Conservation (phyloP, 2,113 vertebrate genomes). For the Silurus glanis region DNA sequence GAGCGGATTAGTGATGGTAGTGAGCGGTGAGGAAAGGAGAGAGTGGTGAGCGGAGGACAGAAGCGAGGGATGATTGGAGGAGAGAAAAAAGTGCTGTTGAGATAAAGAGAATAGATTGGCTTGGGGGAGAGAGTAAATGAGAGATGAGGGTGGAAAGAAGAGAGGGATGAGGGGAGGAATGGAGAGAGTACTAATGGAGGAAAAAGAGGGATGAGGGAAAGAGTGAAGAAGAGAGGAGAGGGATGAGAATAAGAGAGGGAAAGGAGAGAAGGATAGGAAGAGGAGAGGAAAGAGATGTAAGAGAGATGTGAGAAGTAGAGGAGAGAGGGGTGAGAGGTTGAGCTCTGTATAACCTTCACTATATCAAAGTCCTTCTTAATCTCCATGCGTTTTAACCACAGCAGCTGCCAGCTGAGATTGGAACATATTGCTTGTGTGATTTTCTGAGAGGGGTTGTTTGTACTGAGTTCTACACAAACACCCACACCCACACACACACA, state of each 20-base stretch:
- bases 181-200: neutral
- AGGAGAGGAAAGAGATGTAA: neutral
- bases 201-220: neutral
- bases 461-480: conserved; percentile 48
- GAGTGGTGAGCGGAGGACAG: neutral
- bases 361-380: conserved; percentile 69
- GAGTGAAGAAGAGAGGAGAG: neutral
- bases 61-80: neutral
- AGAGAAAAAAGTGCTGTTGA: neutral
- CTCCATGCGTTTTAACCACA: conserved; percentile 71
- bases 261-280: no score
- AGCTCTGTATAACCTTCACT: conserved; percentile 60
- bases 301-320: neutral
- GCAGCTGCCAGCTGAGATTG: conserved; percentile 75
- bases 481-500: conserved; percentile 25
- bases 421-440: conserved; percentile 72
- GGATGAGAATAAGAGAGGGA: neutral
- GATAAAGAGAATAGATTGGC: no score
- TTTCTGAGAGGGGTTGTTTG: conserved; percentile 67
- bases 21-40: neutral
- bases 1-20: neutral
- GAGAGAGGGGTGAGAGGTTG: conserved; percentile 1
- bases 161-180: neutral
- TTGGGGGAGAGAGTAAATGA: no score
- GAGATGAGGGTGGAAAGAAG: no score